These are phyloP conservation scores for Archegozetes longisetosus DNA, from an alignment of 1,140 invertebrate species.

Conservation along the genomic window DNA sequence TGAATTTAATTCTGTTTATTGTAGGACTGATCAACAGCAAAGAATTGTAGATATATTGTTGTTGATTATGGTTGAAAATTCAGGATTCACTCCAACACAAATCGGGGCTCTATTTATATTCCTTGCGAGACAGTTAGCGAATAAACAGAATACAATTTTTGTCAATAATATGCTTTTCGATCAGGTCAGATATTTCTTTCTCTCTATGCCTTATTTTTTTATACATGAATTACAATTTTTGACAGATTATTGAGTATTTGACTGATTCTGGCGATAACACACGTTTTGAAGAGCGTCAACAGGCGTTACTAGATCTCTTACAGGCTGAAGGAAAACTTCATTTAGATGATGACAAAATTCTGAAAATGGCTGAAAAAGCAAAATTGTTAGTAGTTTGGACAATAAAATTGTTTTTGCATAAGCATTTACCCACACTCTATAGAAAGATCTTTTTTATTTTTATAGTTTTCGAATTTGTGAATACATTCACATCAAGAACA, in stretches of 20 bases:
- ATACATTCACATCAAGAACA: slow-evolving; percentile 38
- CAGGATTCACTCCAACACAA: slow-evolving; percentile 43
- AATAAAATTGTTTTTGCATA: slow-evolving; percentile 11
- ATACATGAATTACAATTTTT: slow-evolving; percentile 23
- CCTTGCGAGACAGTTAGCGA: slow-evolving; percentile 46
- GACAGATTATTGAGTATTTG: slow-evolving; percentile 33
- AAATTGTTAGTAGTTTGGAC: slow-evolving; percentile 43
- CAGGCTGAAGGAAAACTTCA: slow-evolving; percentile 40
- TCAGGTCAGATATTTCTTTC: slow-evolving; percentile 28
- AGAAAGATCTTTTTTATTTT: slow-evolving; percentile 22
- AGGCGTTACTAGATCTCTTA: slow-evolving; percentile 58
- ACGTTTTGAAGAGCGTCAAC: slow-evolving; percentile 53
- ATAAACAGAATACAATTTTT: slow-evolving; percentile 31
- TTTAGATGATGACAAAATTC: slow-evolving; percentile 34
- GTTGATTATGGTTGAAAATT: slow-evolving; percentile 51
- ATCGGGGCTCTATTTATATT: slow-evolving; percentile 55
- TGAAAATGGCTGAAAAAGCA: slow-evolving; percentile 42
- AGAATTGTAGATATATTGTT: slow-evolving; percentile 61
- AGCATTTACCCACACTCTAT: slow-evolving; percentile 10
- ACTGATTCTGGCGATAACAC: slow-evolving; percentile 34
- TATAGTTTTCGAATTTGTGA: slow-evolving; percentile 44
- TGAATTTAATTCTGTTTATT: slow-evolving; percentile 9
- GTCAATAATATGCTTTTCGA: slow-evolving; percentile 39
- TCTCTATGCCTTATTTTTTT: slow-evolving; percentile 26
- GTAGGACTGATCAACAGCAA: slow-evolving; percentile 31